A percentile compares a stretch with the other conserved stretches of the same genome.
phyloP scores from a whole-genome alignment of 2,888 invertebrate genomes.

The Dorcus hopei region DNA sequence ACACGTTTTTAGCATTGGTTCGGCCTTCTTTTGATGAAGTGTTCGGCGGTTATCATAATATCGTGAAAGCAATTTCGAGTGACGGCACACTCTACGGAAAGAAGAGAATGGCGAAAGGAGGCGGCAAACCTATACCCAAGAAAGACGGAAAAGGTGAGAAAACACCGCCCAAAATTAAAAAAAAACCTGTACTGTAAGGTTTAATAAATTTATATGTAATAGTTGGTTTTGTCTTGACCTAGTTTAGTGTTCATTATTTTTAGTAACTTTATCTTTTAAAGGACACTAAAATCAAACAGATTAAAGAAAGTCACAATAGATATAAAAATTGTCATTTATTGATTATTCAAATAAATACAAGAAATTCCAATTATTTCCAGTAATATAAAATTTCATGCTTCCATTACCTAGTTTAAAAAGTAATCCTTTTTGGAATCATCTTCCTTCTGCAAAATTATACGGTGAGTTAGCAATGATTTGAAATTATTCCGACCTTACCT shows the following conservation, averaged over 20 bases:
- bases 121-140: slow-evolving; percentile 47
- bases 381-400: background rate
- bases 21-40: no score
- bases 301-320: no score
- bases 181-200: slow-evolving; percentile 25
- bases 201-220: slow-evolving; percentile 23
- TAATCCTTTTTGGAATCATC: slow-evolving; percentile 13
- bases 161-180: slow-evolving; percentile 26
- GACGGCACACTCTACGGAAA: slow-evolving; percentile 60
- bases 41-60: slow-evolving; percentile 68
- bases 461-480: background rate
- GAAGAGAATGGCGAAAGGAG: slow-evolving; percentile 56
- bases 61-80: slow-evolving; percentile 66
- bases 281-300: no score
- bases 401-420: slow-evolving; percentile 4
- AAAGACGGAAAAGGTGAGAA: slow-evolving; percentile 37
- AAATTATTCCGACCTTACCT: slow-evolving; percentile 7
- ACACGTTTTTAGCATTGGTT: no score
- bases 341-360: background rate
- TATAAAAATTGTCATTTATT: background rate
- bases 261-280: no score
- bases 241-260: no score
- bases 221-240: background rate
- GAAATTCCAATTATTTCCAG: background rate
- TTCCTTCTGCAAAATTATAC: slow-evolving; percentile 9